Evolutionary conservation across 2,888 invertebrate genomes (phyloP), one percentile per base, ranked within the genome.

Genomic region (Pandemis cinnamomeana): DNA sequence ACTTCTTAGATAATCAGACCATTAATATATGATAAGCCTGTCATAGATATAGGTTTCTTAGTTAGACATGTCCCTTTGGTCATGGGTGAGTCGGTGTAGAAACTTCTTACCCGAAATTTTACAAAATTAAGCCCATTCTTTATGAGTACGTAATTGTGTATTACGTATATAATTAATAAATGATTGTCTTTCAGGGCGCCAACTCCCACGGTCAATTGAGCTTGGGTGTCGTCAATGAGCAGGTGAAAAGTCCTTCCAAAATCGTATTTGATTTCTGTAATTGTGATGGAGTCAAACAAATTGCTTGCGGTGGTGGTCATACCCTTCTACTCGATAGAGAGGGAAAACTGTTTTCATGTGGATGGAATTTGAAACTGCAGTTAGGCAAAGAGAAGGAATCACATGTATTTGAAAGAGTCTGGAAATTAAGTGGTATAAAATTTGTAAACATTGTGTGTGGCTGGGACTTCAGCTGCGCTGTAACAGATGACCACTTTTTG

Each of bases 191-290:
- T 77, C 86, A 97, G 97, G 97, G 97, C 83, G 97, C 97, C 74
- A 98, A 98, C 90, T 97, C 97, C 77, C 97, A 97, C 86, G 97
- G 97, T 67, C 97, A 98, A 89, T 93, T 98, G 77, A 97, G 97
- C 77, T 94, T 96, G 83, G 96, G 96, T 76, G 86, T 91, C 76
- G 93, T 94, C 79, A 96, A 95, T 79, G 97, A 97, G 84, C 95
- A 97, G 90, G 95, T 96, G 77, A 89, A 95, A 79, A 89, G 90
- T 78, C 97, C 96, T 58, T 90, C 91, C 66, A 87, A 88, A 81
- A 88, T 95, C 2, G 75, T 77, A 55, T 77, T 86, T 66, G 81
- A 91, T 83, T 85, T 91, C 85, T 89, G 89, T 7, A 88, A 93
- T 77, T 88, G 92, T 13, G 90, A 91, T 76, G 90, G 94, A 77